A percentile compares a stretch with the other conserved stretches of the same genome.
Conservation (phyloP, 2,888 invertebrate species). For the Copidosoma aretas region DNA sequence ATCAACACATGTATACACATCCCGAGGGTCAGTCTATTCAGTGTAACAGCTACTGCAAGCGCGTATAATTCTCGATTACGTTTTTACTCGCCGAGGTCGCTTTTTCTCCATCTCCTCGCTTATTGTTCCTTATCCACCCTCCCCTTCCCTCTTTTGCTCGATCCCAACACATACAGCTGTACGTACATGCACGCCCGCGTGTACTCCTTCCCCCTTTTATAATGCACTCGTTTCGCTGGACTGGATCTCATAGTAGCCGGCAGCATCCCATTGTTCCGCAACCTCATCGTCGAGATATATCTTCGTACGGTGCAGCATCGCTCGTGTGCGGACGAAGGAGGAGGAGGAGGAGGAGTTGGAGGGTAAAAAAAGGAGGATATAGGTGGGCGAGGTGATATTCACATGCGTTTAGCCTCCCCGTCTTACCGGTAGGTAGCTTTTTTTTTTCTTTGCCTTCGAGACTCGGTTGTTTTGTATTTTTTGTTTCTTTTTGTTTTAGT, state of each 20-base stretch:
- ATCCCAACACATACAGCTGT: slow-evolving; percentile 12
- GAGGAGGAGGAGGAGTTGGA: neutral
- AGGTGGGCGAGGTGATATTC: neutral
- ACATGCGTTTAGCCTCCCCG: neutral
- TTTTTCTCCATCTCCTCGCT: slow-evolving; percentile 5
- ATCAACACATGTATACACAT: neutral
- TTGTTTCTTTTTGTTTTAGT: neutral
- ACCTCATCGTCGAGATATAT: too few species aligned
- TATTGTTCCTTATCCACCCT: slow-evolving; percentile 24
- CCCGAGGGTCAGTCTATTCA: slow-evolving; percentile 20
- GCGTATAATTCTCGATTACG: slow-evolving; percentile 30
- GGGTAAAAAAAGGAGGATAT: neutral
- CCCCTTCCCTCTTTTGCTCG: neutral
- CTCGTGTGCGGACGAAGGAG: neutral
- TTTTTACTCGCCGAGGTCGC: slow-evolving; percentile 22
- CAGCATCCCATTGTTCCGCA: too few species aligned
- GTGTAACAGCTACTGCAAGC: slow-evolving; percentile 7
- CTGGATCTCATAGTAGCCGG: too few species aligned
- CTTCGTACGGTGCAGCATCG: neutral
- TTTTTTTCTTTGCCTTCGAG: neutral
- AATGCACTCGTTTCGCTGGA: too few species aligned
- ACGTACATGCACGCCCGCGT: slow-evolving; percentile 23
- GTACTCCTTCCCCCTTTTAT: slow-evolving; percentile 11
- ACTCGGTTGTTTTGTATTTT: too few species aligned
- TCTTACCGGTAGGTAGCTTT: neutral